Conservation (phyloP, 1,140 invertebrate genomes). For the Oreohelix idahoensis region DNA sequence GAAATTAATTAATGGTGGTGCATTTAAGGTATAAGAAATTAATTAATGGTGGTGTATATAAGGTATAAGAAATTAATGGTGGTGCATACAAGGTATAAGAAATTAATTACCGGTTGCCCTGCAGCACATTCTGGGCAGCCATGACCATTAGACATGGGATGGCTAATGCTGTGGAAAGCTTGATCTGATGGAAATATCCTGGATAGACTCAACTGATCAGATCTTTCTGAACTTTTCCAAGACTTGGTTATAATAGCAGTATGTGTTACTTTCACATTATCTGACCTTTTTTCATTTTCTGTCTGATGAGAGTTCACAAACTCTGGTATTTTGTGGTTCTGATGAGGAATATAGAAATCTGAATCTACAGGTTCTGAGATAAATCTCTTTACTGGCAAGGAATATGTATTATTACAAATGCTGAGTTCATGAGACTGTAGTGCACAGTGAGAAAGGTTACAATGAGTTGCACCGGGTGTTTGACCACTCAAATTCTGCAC, state of each 20-base stretch:
- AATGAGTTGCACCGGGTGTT: neutral
- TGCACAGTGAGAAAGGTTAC: neutral
- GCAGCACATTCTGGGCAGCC: conserved; percentile 18
- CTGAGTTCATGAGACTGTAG: neutral
- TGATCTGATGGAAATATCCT: neutral
- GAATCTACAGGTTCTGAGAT: neutral
- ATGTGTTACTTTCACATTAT: neutral
- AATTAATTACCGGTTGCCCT: conserved; percentile 4
- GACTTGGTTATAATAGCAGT: neutral
- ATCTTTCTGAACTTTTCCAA: neutral
- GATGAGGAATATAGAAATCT: neutral
- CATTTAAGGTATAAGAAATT: too few species aligned
- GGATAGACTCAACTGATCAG: neutral
- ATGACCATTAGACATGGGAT: neutral
- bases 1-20: too few species aligned
- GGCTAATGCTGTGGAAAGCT: neutral
- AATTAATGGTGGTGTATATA: too few species aligned
- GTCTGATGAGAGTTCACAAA: neutral
- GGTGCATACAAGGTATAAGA: too few species aligned
- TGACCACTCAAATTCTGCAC: too few species aligned
- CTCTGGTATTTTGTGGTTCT: neutral
- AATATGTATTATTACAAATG: neutral
- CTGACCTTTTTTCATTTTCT: neutral
- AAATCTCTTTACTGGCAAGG: neutral
- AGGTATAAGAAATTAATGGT: too few species aligned